A percentile compares a stretch with the other conserved stretches of the same genome.
Evolutionary conservation across 2,888 invertebrate genomes (phyloP).

Genomic region (Epistrophella euchroma): DNA sequence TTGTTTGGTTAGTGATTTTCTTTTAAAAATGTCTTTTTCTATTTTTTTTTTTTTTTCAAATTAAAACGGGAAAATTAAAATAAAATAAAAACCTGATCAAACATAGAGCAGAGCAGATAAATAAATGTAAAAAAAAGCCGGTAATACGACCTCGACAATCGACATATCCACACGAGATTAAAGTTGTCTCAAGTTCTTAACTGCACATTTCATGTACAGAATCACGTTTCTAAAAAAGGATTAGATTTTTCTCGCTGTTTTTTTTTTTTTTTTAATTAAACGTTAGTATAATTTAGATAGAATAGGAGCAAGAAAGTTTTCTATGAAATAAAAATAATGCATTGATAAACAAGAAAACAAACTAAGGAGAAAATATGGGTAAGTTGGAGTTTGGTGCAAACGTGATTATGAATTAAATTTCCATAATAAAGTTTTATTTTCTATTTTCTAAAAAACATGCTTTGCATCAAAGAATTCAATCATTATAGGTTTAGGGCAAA

Average conservation of each 20-base stretch:
- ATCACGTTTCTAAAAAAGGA: constrained; percentile 11
- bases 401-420: no score
- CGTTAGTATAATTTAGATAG: background rate
- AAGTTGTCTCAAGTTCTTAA: constrained; percentile 51
- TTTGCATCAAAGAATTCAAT: no score
- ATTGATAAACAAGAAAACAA: background rate
- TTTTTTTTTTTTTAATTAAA: constrained; percentile 7
- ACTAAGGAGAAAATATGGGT: no score
- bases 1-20: constrained; percentile 27
- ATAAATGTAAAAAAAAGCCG: constrained; percentile 57
- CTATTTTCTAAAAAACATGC: no score
- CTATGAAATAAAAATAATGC: background rate
- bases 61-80: constrained; percentile 50
- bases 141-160: constrained; percentile 64
- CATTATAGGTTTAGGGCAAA: no score
- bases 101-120: constrained; percentile 34
- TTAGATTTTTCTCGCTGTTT: constrained; percentile 4
- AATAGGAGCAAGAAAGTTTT: background rate
- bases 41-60: constrained; percentile 41
- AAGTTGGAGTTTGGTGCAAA: no score
- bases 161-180: constrained; percentile 35
- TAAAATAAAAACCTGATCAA: constrained; percentile 48
- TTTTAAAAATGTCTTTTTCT: constrained; percentile 19
- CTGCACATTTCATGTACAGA: constrained; percentile 41
- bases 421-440: no score